Conservation (phyloP, 2,113 vertebrate species). For the Oxyura jamaicensis region DNA sequence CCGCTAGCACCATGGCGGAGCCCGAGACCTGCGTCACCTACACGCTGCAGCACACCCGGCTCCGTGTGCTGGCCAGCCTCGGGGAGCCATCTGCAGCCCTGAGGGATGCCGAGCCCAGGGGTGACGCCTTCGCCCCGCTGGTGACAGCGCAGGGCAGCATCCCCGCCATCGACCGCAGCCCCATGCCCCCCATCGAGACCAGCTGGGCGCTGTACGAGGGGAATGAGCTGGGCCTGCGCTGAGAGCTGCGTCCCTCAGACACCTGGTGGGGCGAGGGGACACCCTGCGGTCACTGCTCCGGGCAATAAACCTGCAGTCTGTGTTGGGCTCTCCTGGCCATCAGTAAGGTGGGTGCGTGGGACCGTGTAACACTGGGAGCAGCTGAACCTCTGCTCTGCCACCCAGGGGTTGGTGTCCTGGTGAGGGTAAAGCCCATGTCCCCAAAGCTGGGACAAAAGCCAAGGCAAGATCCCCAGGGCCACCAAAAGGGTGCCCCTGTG, state of each 20-base stretch:
- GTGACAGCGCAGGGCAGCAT: fast-evolving
- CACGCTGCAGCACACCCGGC: not conserved
- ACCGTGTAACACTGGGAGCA: not conserved
- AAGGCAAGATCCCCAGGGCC: not conserved
- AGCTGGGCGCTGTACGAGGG: not conserved
- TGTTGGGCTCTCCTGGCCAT: not conserved
- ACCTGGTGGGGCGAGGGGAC: not conserved
- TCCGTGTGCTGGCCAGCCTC: not conserved
- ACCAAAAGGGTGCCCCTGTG: not conserved
- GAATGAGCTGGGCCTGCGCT: fast-evolving
- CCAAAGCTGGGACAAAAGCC: not conserved
- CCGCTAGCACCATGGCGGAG: too few species aligned
- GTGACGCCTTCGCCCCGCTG: not conserved
- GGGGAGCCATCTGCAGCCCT: not conserved
- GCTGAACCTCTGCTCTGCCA: not conserved
- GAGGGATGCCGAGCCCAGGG: not conserved
- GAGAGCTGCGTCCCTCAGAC: not conserved
- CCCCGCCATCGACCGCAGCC: not conserved
- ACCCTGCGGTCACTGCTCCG: fast-evolving
- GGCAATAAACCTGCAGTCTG: fast-evolving
- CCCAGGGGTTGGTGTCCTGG: fast-evolving
- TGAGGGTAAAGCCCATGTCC: not conserved
- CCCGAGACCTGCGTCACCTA: too few species aligned
- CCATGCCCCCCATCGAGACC: fast-evolving
- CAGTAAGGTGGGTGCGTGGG: fast-evolving